Conservation (phyloP, 2,113 vertebrate genomes). For the Podarcis cretensis region DNA sequence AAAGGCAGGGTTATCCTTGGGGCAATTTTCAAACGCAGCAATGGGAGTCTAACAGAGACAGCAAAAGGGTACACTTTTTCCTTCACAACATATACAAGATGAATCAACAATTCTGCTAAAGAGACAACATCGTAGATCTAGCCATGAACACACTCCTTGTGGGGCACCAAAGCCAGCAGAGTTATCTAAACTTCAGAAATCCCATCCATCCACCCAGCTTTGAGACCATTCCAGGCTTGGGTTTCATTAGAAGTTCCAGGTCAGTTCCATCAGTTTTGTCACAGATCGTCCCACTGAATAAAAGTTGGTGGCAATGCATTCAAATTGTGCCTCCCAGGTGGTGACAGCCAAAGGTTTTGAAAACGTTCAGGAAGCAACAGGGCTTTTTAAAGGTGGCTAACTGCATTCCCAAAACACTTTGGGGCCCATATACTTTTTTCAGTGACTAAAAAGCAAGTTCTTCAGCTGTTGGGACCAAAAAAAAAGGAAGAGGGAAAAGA, state of each 20-base stretch:
- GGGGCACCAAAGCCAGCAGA: no score
- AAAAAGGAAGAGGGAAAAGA: background rate
- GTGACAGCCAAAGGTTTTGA: background rate
- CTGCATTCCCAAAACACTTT: background rate
- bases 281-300: background rate
- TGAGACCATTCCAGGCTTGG: background rate
- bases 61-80: slow-evolving; percentile 12
- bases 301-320: background rate
- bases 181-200: background rate
- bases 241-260: background rate
- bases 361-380: background rate
- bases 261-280: background rate
- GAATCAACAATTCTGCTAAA: accelerated
- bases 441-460: background rate
- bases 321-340: background rate
- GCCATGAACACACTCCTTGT: background rate
- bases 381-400: background rate
- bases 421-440: background rate
- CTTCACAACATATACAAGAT: background rate
- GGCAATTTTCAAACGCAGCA: slow-evolving; percentile 82
- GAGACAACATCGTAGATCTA: background rate
- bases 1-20: slow-evolving; percentile 91
- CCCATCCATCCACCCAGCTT: background rate
- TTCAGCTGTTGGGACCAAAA: background rate
- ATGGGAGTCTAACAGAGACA: slow-evolving; percentile 81